Base-by-base conservation (phyloP, 2,888 invertebrate genomes). In the Eledone cirrhosa region DNA sequence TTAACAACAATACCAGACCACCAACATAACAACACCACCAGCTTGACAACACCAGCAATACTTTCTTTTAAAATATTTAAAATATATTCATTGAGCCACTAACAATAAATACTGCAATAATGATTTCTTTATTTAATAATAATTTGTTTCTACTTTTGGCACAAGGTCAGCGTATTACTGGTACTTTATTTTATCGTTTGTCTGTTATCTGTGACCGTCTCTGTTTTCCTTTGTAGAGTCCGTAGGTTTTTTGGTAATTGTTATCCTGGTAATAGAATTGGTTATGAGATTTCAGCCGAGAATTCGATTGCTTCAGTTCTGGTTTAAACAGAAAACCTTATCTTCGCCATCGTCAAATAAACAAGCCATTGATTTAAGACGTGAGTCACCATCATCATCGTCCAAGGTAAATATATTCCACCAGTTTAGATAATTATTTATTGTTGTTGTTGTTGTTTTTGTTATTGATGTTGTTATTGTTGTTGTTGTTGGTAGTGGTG, bases 261-360 rank as follows among this genome's bases (percentile, higher is more conserved):
- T 86, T 13, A 79, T 85, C 24, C 77, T 87, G 27, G 79, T 85
- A 47, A 78, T 84, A 33, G 85, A 87, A 74, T 53, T 87, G 27
- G 79, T 86, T 47, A 80, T 83, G 29, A 78, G 83, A 59, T 69
- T 85, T 13, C 82, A 84, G 41, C 84, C 86, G 11, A 79, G 80
- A 31, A 78, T 85, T 29, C 76, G 78, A 27, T 59, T 53, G 47
- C 77, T 80, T 41, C 77, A 77, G 69, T 53, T 47, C 27, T 76
- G 76, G 76, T 72, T 72, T 72, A 72, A 72, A 72, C 29, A 72
- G 41, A 72, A 72, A 72, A 41, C n/a, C n/a, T 41, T 72, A 13
- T 31, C 33, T 41, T 41, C 72, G 41, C 14, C 72, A 41, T 33
- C 72, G 22, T 22, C 41, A 11, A 41, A 2, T 41, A 72, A 72